These are phyloP conservation scores for Chymomyza procnemis DNA, from an alignment of 2,888 invertebrate species.

Conservation along the genomic window DNA sequence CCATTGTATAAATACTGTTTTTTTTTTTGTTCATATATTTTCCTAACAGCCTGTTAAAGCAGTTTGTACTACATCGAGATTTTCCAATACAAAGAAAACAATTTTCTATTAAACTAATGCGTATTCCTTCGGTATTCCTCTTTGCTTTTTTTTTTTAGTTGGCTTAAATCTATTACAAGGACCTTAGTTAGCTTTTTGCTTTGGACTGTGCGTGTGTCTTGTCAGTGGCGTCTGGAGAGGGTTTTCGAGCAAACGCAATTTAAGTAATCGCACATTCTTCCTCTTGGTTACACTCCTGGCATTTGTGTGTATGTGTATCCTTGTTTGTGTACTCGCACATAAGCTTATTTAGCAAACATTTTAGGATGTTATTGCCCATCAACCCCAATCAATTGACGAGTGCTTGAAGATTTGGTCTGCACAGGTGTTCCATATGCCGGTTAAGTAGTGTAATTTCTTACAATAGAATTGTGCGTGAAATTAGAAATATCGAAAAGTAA, in stretches of 20 bases:
- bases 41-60: conserved; percentile 55
- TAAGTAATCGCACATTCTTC: too few species aligned
- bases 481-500: neutral
- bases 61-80: conserved; percentile 1
- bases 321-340: conserved; percentile 4
- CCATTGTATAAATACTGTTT: conserved; percentile 46
- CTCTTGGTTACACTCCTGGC: too few species aligned
- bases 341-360: conserved; percentile 60
- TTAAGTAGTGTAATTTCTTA: conserved; percentile 11
- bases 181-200: neutral
- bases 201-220: neutral
- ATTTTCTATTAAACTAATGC: conserved; percentile 66
- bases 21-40: conserved; percentile 31
- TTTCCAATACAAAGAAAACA: neutral
- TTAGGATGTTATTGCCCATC: conserved; percentile 13
- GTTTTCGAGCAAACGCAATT: too few species aligned
- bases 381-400: neutral
- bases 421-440: conserved; percentile 10
- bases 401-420: neutral
- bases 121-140: conserved; percentile 17
- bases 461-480: neutral
- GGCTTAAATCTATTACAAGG: conserved; percentile 4
- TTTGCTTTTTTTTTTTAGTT: conserved; percentile 31
- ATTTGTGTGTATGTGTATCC: neutral
- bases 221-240: too few species aligned